Evolutionary conservation across 2,797 vertebrate genomes (phyloP).

Genomic region (Helostoma temminkii): DNA sequence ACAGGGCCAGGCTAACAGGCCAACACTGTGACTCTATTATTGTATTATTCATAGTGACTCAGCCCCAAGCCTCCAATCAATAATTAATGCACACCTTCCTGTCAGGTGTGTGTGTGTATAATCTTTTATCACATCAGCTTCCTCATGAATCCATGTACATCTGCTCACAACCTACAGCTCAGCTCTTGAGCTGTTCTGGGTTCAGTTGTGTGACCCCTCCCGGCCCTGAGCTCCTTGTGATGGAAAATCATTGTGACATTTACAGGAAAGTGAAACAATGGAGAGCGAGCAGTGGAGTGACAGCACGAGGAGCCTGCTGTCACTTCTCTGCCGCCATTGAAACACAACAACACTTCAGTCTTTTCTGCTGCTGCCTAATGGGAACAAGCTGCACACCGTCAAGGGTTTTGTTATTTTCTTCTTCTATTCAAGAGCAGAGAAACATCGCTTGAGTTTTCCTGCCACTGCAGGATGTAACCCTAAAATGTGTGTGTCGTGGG

Average conservation of each 20-base stretch:
- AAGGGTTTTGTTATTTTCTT: neutral
- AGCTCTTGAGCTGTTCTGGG: neutral
- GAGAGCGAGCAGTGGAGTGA: conserved; percentile 15
- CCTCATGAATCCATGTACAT: no score
- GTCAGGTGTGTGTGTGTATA: neutral
- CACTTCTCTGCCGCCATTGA: conserved; percentile 3
- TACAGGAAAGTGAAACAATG: conserved; percentile 22
- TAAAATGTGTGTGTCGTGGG: no score
- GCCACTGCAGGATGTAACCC: no score
- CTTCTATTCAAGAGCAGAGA: neutral
- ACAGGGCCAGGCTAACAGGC: neutral
- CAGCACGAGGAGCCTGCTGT: conserved; percentile 19
- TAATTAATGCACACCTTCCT: conserved; percentile 28
- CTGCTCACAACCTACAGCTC: neutral
- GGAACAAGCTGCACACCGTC: neutral
- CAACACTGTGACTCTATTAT: conserved; percentile 20
- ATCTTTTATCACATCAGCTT: neutral
- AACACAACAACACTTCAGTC: neutral
- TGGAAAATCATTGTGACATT: conserved; percentile 39
- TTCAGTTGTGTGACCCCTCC: neutral
- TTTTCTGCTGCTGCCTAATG: neutral
- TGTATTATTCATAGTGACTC: conserved; percentile 48
- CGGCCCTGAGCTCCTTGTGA: neutral
- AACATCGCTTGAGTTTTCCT: neutral
- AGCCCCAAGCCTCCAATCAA: conserved; percentile 31